phyloP scores from a whole-genome alignment of 2,113 vertebrate species.

The Myotis davidii region DNA sequence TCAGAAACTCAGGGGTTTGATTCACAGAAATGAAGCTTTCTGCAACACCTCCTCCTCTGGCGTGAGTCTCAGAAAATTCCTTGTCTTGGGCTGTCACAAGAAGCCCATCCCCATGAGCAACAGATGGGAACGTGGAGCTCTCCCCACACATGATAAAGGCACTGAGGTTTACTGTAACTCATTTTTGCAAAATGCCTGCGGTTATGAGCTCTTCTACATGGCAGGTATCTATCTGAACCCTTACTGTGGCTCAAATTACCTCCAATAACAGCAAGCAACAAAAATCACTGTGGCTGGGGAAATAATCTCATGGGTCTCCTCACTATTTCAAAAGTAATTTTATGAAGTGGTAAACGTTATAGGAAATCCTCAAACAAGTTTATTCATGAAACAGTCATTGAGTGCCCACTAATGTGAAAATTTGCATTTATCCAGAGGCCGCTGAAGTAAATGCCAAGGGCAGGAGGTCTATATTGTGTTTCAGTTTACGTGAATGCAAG shows the following conservation, averaged over 20 bases:
- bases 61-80: no score
- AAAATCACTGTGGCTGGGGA: neutral
- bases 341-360: neutral
- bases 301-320: neutral
- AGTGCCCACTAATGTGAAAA: neutral
- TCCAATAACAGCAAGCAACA: neutral
- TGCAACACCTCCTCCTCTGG: no score
- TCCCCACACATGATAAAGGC: no score
- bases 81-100: no score
- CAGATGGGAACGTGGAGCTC: no score
- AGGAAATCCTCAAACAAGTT: neutral
- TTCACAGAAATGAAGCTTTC: no score
- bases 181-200: neutral
- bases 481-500: neutral
- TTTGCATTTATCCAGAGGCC: neutral
- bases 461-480: neutral
- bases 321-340: neutral
- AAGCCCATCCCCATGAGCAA: no score
- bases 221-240: neutral
- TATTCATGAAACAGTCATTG: neutral
- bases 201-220: neutral
- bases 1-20: no score
- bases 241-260: neutral
- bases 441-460: neutral
- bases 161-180: neutral